phyloP scores from a whole-genome alignment of 2,888 invertebrate species.

The Agriopis leucophaearia region DNA sequence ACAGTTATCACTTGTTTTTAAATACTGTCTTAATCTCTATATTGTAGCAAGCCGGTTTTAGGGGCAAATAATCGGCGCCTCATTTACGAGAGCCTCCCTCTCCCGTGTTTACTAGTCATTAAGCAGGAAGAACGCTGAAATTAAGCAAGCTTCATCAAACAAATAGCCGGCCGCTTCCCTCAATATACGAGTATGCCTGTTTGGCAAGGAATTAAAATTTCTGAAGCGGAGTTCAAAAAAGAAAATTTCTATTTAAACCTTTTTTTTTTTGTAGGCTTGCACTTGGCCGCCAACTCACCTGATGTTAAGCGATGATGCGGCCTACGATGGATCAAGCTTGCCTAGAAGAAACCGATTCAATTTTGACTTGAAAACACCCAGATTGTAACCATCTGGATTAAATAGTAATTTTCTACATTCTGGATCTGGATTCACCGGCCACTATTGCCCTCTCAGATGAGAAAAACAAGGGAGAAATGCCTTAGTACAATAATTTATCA shows the following conservation, averaged over 20 bases:
- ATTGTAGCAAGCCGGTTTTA: slow-evolving; percentile 52
- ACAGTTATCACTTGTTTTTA: not conserved
- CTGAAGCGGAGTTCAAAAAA: slow-evolving; percentile 16
- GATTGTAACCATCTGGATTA: too few relatives aligned
- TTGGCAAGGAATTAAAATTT: slow-evolving; percentile 14
- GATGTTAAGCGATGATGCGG: too few relatives aligned
- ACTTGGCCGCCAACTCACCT: too few relatives aligned
- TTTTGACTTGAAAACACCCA: too few relatives aligned
- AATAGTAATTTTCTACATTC: too few relatives aligned
- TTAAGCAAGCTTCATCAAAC: slow-evolving; percentile 46
- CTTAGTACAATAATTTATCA: too few relatives aligned
- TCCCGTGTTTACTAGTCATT: slow-evolving; percentile 78
- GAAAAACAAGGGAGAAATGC: too few relatives aligned
- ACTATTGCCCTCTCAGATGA: too few relatives aligned
- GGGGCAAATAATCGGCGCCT: slow-evolving; percentile 76
- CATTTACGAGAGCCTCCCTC: slow-evolving; percentile 66
- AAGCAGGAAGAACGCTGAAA: slow-evolving; percentile 65
- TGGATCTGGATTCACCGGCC: too few relatives aligned
- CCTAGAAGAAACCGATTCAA: too few relatives aligned
- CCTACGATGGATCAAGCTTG: too few relatives aligned
- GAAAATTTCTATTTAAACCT: not conserved
- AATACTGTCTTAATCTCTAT: slow-evolving; percentile 8
- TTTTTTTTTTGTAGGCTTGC: too few relatives aligned
- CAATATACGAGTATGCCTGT: slow-evolving; percentile 14
- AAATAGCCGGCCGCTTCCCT: slow-evolving; percentile 36